Base-by-base conservation (phyloP, 2,888 invertebrate genomes). In the Ametastegia equiseti region DNA sequence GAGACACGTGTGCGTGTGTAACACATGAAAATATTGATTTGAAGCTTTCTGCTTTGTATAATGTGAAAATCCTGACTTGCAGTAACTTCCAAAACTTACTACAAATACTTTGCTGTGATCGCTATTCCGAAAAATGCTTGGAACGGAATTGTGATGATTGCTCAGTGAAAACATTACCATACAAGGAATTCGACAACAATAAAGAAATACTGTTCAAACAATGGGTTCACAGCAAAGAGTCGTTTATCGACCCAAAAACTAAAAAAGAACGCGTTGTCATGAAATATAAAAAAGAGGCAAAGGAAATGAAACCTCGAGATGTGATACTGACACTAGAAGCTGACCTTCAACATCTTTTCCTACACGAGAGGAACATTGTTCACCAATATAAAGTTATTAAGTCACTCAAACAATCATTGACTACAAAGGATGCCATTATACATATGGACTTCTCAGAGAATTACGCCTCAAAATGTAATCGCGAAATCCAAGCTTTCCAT, bases 401-500 rank as follows among this genome's bases (percentile, higher is more conserved):
- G 60, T 54, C 19, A 19, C 23, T 82, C 39, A 83, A 83, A 39
- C 75, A 83, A 63, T 73, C 47, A 13, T 50, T 83, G 42, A 57
- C 83, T 63, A 83, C 82, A 83, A 81, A 80, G 27, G 83, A 54
- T 19, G 50, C 19, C 15, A n/a, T 19, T 5, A 19, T 54, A 6
- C 50, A 54, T 19, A 54, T 83, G 83, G 83, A 83, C 23, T 81
- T 81, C 69, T 81, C 60, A 2, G 60, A 30, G 30, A 47, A 92
- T 81, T 91, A 87, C 84, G 81, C 78, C 5, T 85, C 87, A 42
- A 89, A 89, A 83, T 89, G 89, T 84, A 83, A 82, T 63, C 73
- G 86, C 77, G 91, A 91, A 83, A 89, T 91, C 54, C 91, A 92
- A 81, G 84, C 88, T 7, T 87, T 88, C 80, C 90, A 90, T 87